Evolutionary conservation across 2,113 vertebrate genomes (phyloP).

Genomic region (Recurvirostra avosetta): DNA sequence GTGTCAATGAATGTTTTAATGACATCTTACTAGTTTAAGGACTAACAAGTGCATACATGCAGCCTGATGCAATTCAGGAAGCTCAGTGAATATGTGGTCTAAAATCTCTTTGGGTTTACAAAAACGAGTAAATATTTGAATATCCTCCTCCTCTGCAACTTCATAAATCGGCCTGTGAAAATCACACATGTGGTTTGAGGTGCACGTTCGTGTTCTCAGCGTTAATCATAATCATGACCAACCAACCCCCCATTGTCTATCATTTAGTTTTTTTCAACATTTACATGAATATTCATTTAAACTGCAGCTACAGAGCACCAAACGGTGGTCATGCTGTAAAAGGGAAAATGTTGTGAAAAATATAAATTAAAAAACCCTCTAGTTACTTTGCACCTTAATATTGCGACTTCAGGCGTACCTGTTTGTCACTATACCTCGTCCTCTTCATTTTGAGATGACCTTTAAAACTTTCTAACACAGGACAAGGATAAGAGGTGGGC

Average conservation of each 20-base stretch:
- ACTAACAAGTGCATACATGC: neutral
- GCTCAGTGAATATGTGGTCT: neutral
- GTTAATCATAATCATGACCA: neutral
- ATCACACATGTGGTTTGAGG: neutral
- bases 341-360: neutral
- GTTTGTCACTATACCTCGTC: neutral
- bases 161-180: neutral
- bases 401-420: neutral
- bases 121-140: neutral
- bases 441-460: neutral
- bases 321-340: rapidly evolving
- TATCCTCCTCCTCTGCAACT: neutral
- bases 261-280: neutral
- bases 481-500: neutral
- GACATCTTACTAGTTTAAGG: slow-evolving; percentile 18
- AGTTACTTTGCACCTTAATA: neutral
- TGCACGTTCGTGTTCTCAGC: neutral
- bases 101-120: slow-evolving; percentile 5
- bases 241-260: neutral
- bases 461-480: neutral
- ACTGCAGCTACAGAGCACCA: neutral
- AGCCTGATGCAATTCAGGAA: slow-evolving; percentile 24
- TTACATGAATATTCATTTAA: neutral
- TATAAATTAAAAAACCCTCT: neutral
- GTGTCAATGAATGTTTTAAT: slow-evolving; percentile 14